Evolutionary conservation across 2,888 invertebrate species (phyloP).

Genomic region (Chrysolina oricalcia): DNA sequence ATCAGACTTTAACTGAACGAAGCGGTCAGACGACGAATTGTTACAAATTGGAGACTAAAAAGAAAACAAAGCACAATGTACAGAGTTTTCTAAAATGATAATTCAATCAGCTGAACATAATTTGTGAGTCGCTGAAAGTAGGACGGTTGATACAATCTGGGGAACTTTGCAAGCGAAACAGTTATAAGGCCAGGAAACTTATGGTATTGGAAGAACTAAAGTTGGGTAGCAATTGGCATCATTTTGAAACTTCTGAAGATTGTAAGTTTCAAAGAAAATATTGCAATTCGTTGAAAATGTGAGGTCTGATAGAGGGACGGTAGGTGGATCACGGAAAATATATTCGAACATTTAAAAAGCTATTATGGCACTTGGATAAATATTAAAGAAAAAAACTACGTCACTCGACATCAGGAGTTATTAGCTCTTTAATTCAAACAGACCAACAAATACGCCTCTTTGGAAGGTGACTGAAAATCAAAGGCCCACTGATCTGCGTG

Average conservation of each 20-base stretch:
- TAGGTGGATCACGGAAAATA: no score
- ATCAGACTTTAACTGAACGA: slow-evolving; percentile 20
- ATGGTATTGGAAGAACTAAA: no score
- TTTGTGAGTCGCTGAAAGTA: background rate
- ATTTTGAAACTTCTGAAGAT: background rate
- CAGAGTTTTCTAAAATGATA: slow-evolving; percentile 9
- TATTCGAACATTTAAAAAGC: no score
- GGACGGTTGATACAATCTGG: background rate
- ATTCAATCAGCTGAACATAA: slow-evolving; percentile 7
- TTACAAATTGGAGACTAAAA: slow-evolving; percentile 9
- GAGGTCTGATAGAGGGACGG: background rate
- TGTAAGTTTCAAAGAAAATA: background rate
- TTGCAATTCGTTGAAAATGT: background rate
- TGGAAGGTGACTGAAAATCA: no score
- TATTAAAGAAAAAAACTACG: no score
- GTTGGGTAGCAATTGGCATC: no score
- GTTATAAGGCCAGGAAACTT: no score
- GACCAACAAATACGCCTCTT: no score
- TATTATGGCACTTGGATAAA: no score
- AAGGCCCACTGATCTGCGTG: no score
- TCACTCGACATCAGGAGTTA: no score
- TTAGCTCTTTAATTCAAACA: no score
- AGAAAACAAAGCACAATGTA: slow-evolving; percentile 8
- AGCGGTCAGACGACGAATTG: slow-evolving; percentile 29
- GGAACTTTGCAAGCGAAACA: background rate